These are phyloP conservation scores for Drosophila pseudotakahashii DNA, from an alignment of 2,888 invertebrate species.

Conservation along the genomic window DNA sequence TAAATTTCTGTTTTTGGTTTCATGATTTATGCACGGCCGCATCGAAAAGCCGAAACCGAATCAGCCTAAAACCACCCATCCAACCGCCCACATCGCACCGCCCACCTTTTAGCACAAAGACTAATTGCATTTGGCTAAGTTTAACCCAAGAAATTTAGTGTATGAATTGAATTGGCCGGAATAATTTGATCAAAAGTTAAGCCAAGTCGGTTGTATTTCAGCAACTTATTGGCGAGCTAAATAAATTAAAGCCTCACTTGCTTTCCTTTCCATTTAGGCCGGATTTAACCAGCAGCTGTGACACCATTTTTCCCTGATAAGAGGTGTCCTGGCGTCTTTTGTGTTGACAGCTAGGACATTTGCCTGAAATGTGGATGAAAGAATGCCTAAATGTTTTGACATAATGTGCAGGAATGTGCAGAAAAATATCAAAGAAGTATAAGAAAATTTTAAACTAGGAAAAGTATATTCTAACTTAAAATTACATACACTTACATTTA, in stretches of 20 bases:
- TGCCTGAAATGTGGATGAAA: not conserved
- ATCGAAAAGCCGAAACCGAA: conserved; percentile 45
- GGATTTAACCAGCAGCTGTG: conserved; percentile 2
- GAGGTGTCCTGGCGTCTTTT: not conserved
- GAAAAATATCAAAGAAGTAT: not conserved
- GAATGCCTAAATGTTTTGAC: not conserved
- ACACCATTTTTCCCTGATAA: not conserved
- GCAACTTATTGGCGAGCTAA: not conserved
- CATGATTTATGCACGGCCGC: conserved; percentile 67
- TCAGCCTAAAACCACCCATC: conserved; percentile 12
- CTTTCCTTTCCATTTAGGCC: not conserved
- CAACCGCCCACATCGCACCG: too few species aligned
- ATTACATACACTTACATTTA: too few species aligned
- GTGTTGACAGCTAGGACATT: conserved; percentile 1
- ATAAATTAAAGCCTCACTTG: not conserved
- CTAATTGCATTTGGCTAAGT: conserved; percentile 68
- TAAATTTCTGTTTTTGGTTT: conserved; percentile 62
- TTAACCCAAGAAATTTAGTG: conserved; percentile 40
- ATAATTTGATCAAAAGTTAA: conserved; percentile 21
- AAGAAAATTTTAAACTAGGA: too few species aligned
- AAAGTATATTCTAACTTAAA: too few species aligned
- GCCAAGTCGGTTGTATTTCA: not conserved
- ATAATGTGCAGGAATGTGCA: not conserved
- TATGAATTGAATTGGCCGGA: conserved; percentile 37
- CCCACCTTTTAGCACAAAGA: conserved; percentile 12